A percentile compares a stretch with the other conserved stretches of the same genome.
Conservation (phyloP, 2,797 vertebrate species). For the Myoxocephalus aenaeus region DNA sequence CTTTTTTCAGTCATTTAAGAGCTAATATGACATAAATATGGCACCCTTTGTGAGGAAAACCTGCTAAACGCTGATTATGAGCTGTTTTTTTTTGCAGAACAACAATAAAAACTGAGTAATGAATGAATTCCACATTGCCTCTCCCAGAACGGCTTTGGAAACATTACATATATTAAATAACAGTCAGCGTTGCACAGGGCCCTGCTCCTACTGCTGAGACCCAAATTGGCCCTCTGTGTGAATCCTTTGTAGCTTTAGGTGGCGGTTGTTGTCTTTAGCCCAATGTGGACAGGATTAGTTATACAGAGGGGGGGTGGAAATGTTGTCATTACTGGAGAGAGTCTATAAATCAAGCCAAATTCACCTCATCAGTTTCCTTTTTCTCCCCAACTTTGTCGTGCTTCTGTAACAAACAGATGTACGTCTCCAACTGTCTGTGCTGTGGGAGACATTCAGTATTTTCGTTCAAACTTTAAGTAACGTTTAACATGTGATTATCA, state of each 20-base stretch:
- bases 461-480: not conserved
- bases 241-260: slow-evolving; percentile 38
- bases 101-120: slow-evolving; percentile 34
- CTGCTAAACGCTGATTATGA: slow-evolving; percentile 28
- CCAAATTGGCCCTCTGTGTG: slow-evolving; percentile 27
- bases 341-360: slow-evolving; percentile 22
- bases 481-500: not conserved
- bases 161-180: slow-evolving; percentile 39
- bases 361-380: not conserved
- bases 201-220: slow-evolving; percentile 12
- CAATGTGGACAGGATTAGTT: slow-evolving; percentile 34
- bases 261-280: slow-evolving; percentile 36
- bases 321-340: slow-evolving; percentile 17
- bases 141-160: slow-evolving; percentile 49
- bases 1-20: slow-evolving; percentile 18
- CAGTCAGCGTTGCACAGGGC: slow-evolving; percentile 6
- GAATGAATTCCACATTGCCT: slow-evolving; percentile 41
- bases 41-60: slow-evolving; percentile 12
- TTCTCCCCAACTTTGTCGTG: not conserved
- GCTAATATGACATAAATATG: slow-evolving; percentile 35
- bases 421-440: not conserved
- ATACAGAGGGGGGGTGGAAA: slow-evolving; percentile 22
- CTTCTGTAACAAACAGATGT: slow-evolving; percentile 11
- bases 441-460: not conserved
- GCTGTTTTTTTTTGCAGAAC: slow-evolving; percentile 3